Conservation (phyloP, 2,797 vertebrate genomes). For the Eleutherodactylus coqui region DNA sequence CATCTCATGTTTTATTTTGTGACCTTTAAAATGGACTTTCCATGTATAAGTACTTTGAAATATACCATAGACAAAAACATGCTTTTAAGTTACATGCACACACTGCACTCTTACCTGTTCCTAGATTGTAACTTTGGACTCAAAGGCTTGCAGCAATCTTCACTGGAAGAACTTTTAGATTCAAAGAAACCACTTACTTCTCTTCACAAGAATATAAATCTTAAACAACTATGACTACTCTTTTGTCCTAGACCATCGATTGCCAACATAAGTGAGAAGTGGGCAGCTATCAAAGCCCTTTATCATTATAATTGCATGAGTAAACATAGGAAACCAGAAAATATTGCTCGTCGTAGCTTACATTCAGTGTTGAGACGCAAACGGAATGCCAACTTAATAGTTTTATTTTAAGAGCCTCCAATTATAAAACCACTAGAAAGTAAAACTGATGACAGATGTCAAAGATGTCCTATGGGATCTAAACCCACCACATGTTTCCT, state of each 20-base stretch:
- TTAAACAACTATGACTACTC: neutral
- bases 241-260: neutral
- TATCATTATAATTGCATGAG: no score
- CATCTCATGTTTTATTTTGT: neutral
- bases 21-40: neutral
- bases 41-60: conserved; percentile 14
- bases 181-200: conserved; percentile 54
- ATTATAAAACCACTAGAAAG: neutral
- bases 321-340: neutral
- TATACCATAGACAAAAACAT: conserved; percentile 55
- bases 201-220: neutral
- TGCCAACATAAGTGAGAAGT: neutral
- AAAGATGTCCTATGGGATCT: no score
- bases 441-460: neutral
- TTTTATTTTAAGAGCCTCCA: neutral
- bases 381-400: neutral
- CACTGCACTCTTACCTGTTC: conserved; percentile 54
- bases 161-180: conserved; percentile 53
- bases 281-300: neutral
- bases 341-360: neutral
- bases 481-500: neutral
- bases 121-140: conserved; percentile 12
- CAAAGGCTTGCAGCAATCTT: conserved; percentile 32
- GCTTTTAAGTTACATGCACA: conserved; percentile 52
- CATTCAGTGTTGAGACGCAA: no score